Percentiles rank a stretch among this genome's conserved stretches.
Conservation (phyloP, 2,113 vertebrate species). For the Ammodytes marinus region DNA sequence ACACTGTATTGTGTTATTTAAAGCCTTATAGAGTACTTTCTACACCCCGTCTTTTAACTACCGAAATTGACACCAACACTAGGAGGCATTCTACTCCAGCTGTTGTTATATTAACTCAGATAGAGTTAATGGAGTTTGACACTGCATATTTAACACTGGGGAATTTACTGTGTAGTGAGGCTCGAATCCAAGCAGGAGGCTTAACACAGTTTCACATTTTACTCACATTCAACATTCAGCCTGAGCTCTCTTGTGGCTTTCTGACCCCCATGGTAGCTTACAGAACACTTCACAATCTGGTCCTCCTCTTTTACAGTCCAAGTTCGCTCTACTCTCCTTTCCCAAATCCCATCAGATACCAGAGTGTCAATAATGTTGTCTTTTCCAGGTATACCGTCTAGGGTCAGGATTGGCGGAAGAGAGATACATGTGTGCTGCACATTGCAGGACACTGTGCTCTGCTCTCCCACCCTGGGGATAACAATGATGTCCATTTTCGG, state of each 20-base stretch:
- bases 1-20: no score
- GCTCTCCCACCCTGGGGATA: constrained; percentile 60
- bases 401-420: constrained; percentile 49
- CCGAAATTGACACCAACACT: no score
- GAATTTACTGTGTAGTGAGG: no score
- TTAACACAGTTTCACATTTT: neutral
- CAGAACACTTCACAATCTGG: constrained; percentile 60
- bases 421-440: constrained; percentile 62
- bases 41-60: no score
- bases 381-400: constrained; percentile 29
- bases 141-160: no score
- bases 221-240: constrained; percentile 75
- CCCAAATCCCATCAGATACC: constrained; percentile 63
- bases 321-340: constrained; percentile 45
- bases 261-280: constrained; percentile 55
- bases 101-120: no score
- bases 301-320: constrained; percentile 66
- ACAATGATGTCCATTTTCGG: constrained; percentile 62
- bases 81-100: no score
- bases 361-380: neutral
- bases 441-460: constrained; percentile 67
- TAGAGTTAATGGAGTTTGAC: no score
- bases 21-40: no score
- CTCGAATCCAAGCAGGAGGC: neutral
- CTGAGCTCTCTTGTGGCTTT: constrained; percentile 42